Conservation (phyloP, 1,140 invertebrate species). For the Scaptomyza montana region DNA sequence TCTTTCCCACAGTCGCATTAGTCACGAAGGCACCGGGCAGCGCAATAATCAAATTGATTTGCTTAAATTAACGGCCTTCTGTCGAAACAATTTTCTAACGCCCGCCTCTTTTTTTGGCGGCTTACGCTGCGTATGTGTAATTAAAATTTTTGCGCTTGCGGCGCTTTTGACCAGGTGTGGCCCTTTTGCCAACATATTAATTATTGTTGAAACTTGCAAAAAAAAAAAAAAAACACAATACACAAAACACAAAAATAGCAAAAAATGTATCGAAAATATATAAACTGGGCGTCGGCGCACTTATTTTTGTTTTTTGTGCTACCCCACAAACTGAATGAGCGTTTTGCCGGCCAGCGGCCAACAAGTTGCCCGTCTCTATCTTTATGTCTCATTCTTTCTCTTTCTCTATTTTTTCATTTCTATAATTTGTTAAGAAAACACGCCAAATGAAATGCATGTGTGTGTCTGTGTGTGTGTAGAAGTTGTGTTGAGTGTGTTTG, state of each 20-base stretch:
- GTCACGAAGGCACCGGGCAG: slow-evolving; percentile 21
- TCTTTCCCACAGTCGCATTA: slow-evolving; percentile 31
- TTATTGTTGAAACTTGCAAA: slow-evolving; percentile 42
- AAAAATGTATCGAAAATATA: slow-evolving; percentile 23
- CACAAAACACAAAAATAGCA: slow-evolving; percentile 18
- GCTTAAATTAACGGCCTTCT: slow-evolving; percentile 45
- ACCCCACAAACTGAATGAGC: slow-evolving; percentile 19
- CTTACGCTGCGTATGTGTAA: slow-evolving; percentile 52
- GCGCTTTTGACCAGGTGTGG: slow-evolving; percentile 75
- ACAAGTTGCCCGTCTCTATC: slow-evolving; percentile 44
- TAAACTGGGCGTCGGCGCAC: slow-evolving; percentile 42
- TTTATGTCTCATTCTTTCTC: not conserved
- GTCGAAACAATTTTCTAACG: slow-evolving; percentile 27
- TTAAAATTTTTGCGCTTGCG: slow-evolving; percentile 60
- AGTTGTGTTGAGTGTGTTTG: slow-evolving; percentile 32
- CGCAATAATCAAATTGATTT: slow-evolving; percentile 47
- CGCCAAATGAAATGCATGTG: slow-evolving; percentile 53
- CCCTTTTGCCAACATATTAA: slow-evolving; percentile 76
- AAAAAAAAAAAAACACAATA: slow-evolving; percentile 30
- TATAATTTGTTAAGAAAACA: slow-evolving; percentile 70
- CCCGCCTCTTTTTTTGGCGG: slow-evolving; percentile 36
- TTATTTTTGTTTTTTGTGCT: slow-evolving; percentile 5
- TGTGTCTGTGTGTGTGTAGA: slow-evolving; percentile 48
- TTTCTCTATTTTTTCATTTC: slow-evolving; percentile 26
- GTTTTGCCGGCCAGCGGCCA: slow-evolving; percentile 47